phyloP scores from a whole-genome alignment of 1,140 invertebrate species.

The Druon quercuslanigerum region DNA sequence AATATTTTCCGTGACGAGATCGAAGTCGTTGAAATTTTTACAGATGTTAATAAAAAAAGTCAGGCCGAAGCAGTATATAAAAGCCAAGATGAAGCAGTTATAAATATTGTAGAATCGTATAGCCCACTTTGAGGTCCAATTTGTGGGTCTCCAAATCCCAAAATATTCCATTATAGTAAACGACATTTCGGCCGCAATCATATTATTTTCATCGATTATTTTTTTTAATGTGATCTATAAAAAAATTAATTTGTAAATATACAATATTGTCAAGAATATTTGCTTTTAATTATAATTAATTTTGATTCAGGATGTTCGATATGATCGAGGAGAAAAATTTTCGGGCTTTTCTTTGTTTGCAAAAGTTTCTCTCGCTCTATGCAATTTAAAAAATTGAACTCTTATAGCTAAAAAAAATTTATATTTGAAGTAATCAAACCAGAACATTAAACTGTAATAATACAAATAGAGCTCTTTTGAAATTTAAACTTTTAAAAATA shows the following conservation, averaged over 20 bases:
- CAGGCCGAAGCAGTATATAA: background rate
- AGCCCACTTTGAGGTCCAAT: background rate
- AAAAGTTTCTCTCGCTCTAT: too few relatives aligned
- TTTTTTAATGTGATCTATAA: background rate
- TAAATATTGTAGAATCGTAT: conserved; percentile 11
- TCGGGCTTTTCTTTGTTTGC: too few relatives aligned
- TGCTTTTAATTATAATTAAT: too few relatives aligned
- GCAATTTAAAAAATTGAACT: too few relatives aligned
- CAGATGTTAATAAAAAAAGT: background rate
- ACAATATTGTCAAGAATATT: background rate
- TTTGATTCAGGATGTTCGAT: too few relatives aligned
- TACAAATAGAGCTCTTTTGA: too few relatives aligned
- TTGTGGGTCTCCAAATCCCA: background rate
- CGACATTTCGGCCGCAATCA: background rate
- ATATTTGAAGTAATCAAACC: too few relatives aligned
- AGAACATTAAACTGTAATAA: too few relatives aligned
- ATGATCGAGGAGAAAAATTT: too few relatives aligned
- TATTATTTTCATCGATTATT: background rate
- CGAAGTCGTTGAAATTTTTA: background rate
- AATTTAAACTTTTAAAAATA: too few relatives aligned
- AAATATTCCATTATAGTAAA: conserved; percentile 2
- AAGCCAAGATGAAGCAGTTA: background rate
- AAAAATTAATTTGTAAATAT: background rate
- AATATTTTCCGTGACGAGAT: background rate
- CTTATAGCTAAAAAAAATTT: too few relatives aligned